These are phyloP conservation scores for Andricus curvator DNA, from an alignment of 2,888 invertebrate species.

Conservation along the genomic window DNA sequence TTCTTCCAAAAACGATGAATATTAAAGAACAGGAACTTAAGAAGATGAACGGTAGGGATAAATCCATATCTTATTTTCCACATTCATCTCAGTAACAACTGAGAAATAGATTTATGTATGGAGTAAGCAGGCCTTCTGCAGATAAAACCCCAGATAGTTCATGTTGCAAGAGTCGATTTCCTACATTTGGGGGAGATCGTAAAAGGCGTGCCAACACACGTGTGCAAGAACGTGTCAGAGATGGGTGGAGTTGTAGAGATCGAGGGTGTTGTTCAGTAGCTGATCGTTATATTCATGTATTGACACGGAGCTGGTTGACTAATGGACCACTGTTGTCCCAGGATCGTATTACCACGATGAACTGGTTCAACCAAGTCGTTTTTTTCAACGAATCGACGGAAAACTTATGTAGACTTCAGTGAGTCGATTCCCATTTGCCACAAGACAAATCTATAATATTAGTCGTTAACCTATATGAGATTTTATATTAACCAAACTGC, in stretches of 20 bases:
- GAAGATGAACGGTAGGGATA: neutral
- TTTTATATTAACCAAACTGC: neutral
- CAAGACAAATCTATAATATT: neutral
- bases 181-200: neutral
- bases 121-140: neutral
- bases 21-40: neutral
- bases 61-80: neutral
- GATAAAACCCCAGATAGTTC: conserved; percentile 10
- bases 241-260: conserved; percentile 6
- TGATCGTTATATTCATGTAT: conserved; percentile 77
- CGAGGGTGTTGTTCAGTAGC: conserved; percentile 59
- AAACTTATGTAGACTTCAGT: conserved; percentile 41
- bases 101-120: conserved; percentile 16
- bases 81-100: conserved; percentile 23
- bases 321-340: conserved; percentile 78
- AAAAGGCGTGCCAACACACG: neutral
- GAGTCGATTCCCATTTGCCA: neutral
- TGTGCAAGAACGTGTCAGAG: conserved; percentile 24
- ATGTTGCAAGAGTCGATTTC: neutral
- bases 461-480: neutral
- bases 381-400: conserved; percentile 65
- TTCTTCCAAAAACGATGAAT: neutral
- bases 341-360: conserved; percentile 75
- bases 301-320: conserved; percentile 78
- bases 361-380: conserved; percentile 61